Percentiles rank a stretch among this genome's conserved stretches.
Conservation (phyloP, 1,140 invertebrate genomes). For the Drosophila chauvacae region DNA sequence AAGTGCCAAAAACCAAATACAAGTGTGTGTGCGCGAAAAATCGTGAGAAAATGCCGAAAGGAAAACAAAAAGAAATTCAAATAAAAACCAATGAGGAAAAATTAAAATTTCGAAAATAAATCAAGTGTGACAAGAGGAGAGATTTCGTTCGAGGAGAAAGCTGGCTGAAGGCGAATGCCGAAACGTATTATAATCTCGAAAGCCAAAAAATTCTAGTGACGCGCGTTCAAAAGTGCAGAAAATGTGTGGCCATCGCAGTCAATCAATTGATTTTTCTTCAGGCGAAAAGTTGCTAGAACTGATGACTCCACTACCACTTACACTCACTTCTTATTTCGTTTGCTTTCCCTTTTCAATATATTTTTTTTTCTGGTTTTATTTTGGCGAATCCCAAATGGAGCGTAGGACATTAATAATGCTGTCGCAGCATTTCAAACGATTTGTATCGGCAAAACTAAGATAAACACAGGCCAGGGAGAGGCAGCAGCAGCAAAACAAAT, state of each 20-base stretch:
- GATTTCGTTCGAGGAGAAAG: slow-evolving; percentile 33
- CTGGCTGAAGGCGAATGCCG: slow-evolving; percentile 20
- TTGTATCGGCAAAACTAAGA: slow-evolving; percentile 52
- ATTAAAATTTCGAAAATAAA: slow-evolving; percentile 70
- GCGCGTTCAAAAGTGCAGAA: slow-evolving; percentile 80
- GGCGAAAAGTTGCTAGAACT: slow-evolving; percentile 1
- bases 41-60: slow-evolving; percentile 47
- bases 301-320: slow-evolving; percentile 1
- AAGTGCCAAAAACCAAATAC: slow-evolving; percentile 26
- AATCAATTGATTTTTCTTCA: slow-evolving; percentile 78
- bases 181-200: slow-evolving; percentile 45
- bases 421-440: slow-evolving; percentile 26
- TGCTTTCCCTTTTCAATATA: background rate
- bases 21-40: slow-evolving; percentile 46
- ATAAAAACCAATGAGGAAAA: slow-evolving; percentile 51
- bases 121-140: slow-evolving; percentile 65
- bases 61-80: slow-evolving; percentile 40
- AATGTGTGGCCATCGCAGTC: slow-evolving; percentile 64
- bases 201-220: slow-evolving; percentile 61
- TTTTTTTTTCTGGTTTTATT: slow-evolving; percentile 3
- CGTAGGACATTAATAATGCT: slow-evolving; percentile 53
- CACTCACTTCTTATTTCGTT: background rate
- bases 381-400: slow-evolving; percentile 16
- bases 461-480: slow-evolving; percentile 28
- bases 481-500: slow-evolving; percentile 55